Base-by-base conservation (phyloP, 2,888 invertebrate species). In the Bedellia somnulentella region DNA sequence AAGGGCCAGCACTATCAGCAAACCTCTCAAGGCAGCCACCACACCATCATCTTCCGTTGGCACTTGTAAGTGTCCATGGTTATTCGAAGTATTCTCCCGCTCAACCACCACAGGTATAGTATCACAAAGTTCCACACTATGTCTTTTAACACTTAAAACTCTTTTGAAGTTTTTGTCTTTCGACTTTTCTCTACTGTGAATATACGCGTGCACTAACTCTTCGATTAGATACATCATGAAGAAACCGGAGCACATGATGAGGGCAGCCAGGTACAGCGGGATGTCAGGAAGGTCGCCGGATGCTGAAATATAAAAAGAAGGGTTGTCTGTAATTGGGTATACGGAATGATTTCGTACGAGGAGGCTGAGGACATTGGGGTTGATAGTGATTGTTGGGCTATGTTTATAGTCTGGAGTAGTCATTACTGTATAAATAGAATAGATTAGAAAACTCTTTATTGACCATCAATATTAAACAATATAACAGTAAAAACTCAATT, bases 141-240 rank as follows among this genome's bases (percentile, higher is more conserved):
- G 56, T 34, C 57, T 54, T 29, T 73, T 51, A 15, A 71, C 49
- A 34, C 60, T 63, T 17, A 77, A 57, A 2, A 67, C 60, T 29
- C 64, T 46, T 0, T 66, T 52, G 22, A 64, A 55, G 18, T 54
- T 52, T 0, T 48, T 55, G 10, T 57, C 54, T 8, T 51, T 46
- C 31, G 57, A 61, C 18, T 60, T 66, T 33, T 73, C 67, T 31
- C 80, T 58, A 8, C 62, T 71, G 45, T 81, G 79, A 26, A 89
- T 71, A 49, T 86, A 84, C 9, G 80, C 52, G 46, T 90, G 89
- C 8, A 89, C 86, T 16, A 85, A 42, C 52, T 91, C 89, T 44
- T 91, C 91, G 11, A 90, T 81, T 2, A 89, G 62, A 49, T 86
- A 88, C 80, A 88, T 87, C 42, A 82, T 66, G 55, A 86, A 87